phyloP scores from a whole-genome alignment of 1,140 invertebrate species.

The Calliphora vicina region DNA sequence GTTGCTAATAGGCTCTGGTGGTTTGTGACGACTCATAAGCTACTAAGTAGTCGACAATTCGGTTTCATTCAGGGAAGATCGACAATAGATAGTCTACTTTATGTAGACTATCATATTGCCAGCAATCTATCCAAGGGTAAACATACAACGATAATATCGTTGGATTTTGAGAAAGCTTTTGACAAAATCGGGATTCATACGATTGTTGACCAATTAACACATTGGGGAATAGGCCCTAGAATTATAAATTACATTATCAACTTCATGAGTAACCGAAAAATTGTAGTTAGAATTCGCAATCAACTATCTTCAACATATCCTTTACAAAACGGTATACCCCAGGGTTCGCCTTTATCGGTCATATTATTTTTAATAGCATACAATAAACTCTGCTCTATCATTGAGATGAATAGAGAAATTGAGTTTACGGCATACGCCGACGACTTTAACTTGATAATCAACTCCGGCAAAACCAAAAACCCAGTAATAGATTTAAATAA shows the following conservation, averaged over 20 bases:
- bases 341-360: slow-evolving; percentile 29
- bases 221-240: slow-evolving; percentile 38
- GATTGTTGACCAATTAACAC: slow-evolving; percentile 31
- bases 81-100: too few relatives aligned
- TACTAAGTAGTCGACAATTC: too few relatives aligned
- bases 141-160: too few relatives aligned
- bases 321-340: background rate
- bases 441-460: too few relatives aligned
- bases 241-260: slow-evolving; percentile 33
- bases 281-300: slow-evolving; percentile 10
- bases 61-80: too few relatives aligned
- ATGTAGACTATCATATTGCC: too few relatives aligned
- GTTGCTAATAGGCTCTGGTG: slow-evolving; percentile 28
- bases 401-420: background rate
- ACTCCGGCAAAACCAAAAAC: too few relatives aligned
- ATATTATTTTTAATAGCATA: slow-evolving; percentile 25
- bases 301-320: background rate
- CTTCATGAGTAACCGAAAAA: slow-evolving; percentile 42
- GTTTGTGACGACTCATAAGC: too few relatives aligned
- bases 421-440: too few relatives aligned
- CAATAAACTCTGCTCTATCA: slow-evolving; percentile 17
- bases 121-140: too few relatives aligned
- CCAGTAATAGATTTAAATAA: too few relatives aligned
- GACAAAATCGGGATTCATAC: slow-evolving; percentile 34
- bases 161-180: too few relatives aligned